Conservation (phyloP, 2,888 invertebrate genomes). For the Frankliniella intonsa region DNA sequence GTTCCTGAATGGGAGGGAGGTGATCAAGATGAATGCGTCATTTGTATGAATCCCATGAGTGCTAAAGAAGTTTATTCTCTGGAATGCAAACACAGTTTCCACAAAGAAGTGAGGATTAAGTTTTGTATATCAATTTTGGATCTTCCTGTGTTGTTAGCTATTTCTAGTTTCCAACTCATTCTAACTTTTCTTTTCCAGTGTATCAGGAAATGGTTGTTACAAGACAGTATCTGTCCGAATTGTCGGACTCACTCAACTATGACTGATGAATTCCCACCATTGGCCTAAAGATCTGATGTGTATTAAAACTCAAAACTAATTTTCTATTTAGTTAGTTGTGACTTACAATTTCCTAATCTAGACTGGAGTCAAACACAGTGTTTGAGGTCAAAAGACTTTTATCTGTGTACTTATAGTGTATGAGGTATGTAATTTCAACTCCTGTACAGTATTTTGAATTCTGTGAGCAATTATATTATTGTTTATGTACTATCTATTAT, state of each 20-base stretch:
- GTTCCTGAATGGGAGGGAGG: not conserved
- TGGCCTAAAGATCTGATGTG: not conserved
- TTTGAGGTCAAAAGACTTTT: no score
- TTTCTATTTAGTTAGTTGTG: not conserved
- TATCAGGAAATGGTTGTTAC: not conserved
- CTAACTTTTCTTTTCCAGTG: not conserved
- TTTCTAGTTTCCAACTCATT: no score
- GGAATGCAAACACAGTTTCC: not conserved
- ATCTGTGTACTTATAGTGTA: no score
- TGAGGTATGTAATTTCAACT: no score
- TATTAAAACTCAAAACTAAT: not conserved
- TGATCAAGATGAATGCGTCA: not conserved
- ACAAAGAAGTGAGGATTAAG: not conserved
- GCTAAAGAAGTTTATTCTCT: not conserved
- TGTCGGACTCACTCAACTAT: constrained; percentile 5
- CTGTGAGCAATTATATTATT: not conserved
- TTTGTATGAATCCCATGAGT: not conserved
- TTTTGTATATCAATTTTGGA: not conserved
- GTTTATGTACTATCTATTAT: not conserved
- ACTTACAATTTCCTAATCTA: not conserved
- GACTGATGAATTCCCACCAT: not conserved
- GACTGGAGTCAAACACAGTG: not conserved
- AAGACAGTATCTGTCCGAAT: not conserved
- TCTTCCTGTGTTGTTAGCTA: no score
- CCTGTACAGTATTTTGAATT: no score